These are phyloP conservation scores for Pollenia amentaria DNA, from an alignment of 2,888 invertebrate species.

Conservation along the genomic window DNA sequence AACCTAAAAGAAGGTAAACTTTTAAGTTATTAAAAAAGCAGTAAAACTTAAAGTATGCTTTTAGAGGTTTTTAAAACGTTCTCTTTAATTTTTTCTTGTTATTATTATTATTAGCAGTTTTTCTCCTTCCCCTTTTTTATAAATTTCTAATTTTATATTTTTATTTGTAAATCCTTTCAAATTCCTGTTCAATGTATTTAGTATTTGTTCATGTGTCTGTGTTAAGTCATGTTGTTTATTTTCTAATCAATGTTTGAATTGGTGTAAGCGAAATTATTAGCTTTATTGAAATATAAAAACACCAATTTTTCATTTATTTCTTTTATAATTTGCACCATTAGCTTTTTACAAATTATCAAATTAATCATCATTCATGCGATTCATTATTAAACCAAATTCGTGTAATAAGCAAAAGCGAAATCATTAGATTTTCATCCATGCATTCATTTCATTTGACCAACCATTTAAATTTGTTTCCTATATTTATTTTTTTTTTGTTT, in stretches of 20 bases:
- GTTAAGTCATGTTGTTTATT: slow-evolving; percentile 22
- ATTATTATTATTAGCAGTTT: background rate
- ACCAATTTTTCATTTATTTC: slow-evolving; percentile 25
- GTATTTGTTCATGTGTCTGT: slow-evolving; percentile 36
- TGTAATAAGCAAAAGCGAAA: background rate
- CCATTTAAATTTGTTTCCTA: slow-evolving; percentile 3
- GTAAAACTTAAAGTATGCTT: background rate
- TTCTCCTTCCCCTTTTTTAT: background rate
- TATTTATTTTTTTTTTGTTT: background rate
- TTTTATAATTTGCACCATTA: slow-evolving; percentile 55
- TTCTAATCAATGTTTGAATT: slow-evolving; percentile 17
- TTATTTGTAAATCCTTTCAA: slow-evolving; percentile 15
- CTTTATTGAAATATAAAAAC: slow-evolving; percentile 1
- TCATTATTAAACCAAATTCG: background rate
- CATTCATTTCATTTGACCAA: slow-evolving; percentile 16
- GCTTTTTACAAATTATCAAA: slow-evolving; percentile 25
- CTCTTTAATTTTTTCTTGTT: background rate
- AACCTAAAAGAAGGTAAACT: background rate
- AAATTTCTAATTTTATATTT: background rate
- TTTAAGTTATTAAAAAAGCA: background rate
- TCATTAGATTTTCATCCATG: slow-evolving; percentile 32
- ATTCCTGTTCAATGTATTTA: slow-evolving; percentile 14
- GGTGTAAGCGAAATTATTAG: slow-evolving; percentile 39
- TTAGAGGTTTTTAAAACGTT: background rate
- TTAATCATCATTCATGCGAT: slow-evolving; percentile 34